Conservation (phyloP, 2,113 vertebrate genomes). For the Puntigrus tetrazona region DNA sequence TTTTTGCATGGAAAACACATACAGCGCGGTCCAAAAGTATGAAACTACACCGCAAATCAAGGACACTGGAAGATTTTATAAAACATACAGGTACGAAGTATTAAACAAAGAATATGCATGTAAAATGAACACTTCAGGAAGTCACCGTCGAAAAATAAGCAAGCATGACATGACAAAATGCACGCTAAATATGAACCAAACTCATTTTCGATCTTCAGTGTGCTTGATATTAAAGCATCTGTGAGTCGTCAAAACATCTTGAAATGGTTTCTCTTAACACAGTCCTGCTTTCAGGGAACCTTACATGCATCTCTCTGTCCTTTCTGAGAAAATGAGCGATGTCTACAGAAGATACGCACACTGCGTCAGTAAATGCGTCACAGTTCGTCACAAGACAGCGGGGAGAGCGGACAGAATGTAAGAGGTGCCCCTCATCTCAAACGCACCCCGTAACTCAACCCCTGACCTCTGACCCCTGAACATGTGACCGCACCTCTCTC, state of each 20-base stretch:
- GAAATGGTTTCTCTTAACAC: not conserved
- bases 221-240: not conserved
- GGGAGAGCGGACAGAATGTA: not conserved
- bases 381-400: not conserved
- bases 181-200: not conserved
- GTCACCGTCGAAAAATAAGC: not conserved
- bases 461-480: constrained; percentile 36
- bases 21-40: not conserved
- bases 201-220: not conserved
- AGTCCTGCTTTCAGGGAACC: not conserved
- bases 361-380: not conserved
- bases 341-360: not conserved
- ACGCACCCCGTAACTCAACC: constrained; percentile 15
- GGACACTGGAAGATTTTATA: not conserved
- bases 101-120: not conserved
- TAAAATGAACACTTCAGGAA: not conserved
- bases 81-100: not conserved
- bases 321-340: not conserved
- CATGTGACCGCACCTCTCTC: constrained; percentile 7
- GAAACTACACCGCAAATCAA: not conserved
- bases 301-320: not conserved
- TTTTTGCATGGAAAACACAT: not conserved
- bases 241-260: not conserved
- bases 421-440: not conserved
- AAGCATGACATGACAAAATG: not conserved